Percentiles rank a stretch among this genome's conserved stretches.
Evolutionary conservation across 1,140 invertebrate genomes (phyloP).

Genomic region (Bathynomus jamesi): DNA sequence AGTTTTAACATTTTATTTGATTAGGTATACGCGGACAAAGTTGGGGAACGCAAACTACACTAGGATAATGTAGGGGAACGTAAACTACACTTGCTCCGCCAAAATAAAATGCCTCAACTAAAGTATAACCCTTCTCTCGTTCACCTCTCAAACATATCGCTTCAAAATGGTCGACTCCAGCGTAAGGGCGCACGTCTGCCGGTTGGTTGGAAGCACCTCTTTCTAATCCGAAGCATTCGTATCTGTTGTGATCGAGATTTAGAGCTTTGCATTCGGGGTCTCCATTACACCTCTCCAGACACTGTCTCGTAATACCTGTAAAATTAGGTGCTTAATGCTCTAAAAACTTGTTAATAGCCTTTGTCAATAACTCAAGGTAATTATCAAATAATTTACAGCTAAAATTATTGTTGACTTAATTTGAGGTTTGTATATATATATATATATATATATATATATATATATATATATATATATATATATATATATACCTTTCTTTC

Average conservation of each 20-base stretch:
- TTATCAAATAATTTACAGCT: too few species aligned
- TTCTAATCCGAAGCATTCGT: conserved; percentile 14
- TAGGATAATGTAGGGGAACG: too few species aligned
- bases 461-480: conserved; percentile 5
- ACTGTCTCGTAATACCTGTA: conserved; percentile 11
- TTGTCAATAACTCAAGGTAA: too few species aligned
- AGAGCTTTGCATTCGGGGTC: background rate
- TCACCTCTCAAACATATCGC: conserved; percentile 11
- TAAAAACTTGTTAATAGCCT: too few species aligned
- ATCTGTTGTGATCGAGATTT: conserved; percentile 16
- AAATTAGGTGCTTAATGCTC: too few species aligned
- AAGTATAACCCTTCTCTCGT: background rate
- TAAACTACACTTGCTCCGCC: too few species aligned
- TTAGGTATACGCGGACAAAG: too few species aligned
- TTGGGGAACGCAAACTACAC: too few species aligned
- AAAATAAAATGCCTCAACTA: too few species aligned
- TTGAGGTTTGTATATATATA: background rate
- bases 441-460: conserved; percentile 54
- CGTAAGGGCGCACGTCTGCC: conserved; percentile 10
- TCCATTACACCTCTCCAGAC: conserved; percentile 5
- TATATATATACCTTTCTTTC: background rate
- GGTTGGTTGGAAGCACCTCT: background rate
- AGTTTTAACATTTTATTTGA: too few species aligned
- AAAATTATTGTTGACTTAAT: too few species aligned
- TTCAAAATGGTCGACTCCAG: conserved; percentile 12